phyloP scores from a whole-genome alignment of 2,888 invertebrate genomes.

The Odontocolon sp. region DNA sequence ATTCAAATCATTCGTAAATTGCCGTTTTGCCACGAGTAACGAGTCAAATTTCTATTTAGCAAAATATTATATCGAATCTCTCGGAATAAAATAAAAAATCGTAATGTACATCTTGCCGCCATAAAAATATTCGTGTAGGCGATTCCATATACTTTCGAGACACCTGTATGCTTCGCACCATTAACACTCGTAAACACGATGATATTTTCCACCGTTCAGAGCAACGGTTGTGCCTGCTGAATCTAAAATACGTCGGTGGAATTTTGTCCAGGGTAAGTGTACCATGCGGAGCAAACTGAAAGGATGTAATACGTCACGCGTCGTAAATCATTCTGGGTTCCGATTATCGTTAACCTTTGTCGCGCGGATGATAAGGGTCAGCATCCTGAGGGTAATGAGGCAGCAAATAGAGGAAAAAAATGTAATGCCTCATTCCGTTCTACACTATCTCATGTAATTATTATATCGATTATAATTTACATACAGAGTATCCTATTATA shows the following conservation, averaged over 20 bases:
- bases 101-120: too few species aligned
- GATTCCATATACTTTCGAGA: too few species aligned
- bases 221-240: slow-evolving; percentile 19
- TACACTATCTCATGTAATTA: not conserved
- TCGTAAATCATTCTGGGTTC: slow-evolving; percentile 45
- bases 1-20: slow-evolving; percentile 3
- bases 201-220: slow-evolving; percentile 23
- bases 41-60: too few species aligned
- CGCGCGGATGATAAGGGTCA: slow-evolving; percentile 15
- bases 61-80: too few species aligned
- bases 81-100: too few species aligned
- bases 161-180: too few species aligned
- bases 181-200: slow-evolving; percentile 1
- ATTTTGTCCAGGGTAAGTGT: slow-evolving; percentile 8
- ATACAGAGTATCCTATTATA: too few species aligned
- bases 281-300: slow-evolving; percentile 11
- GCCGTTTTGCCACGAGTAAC: too few species aligned
- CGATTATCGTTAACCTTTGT: slow-evolving; percentile 35
- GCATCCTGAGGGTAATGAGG: slow-evolving; percentile 22
- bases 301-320: slow-evolving; percentile 27
- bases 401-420: not conserved
- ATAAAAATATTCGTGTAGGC: too few species aligned
- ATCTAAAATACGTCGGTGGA: slow-evolving; percentile 29
- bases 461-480: not conserved
- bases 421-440: not conserved